Evolutionary conservation across 1,140 invertebrate species (phyloP).

Genomic region (Tyrophagus putrescentiae): DNA sequence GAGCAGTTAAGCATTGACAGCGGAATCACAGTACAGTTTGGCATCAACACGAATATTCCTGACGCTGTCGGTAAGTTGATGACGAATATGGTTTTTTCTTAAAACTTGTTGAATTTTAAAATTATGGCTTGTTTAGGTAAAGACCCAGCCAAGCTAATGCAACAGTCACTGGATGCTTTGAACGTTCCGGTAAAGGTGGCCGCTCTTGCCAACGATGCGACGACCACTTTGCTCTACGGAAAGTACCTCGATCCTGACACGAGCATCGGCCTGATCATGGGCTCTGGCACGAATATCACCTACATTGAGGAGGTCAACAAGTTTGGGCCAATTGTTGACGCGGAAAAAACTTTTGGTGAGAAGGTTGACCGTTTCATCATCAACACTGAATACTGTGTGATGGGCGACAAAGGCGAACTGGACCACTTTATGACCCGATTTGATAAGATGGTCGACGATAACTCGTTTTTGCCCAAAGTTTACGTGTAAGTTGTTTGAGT

Average conservation of each 20-base stretch:
- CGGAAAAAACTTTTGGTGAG: constrained; percentile 29
- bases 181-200: constrained; percentile 52
- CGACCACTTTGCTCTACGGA: constrained; percentile 47
- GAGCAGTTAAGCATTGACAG: constrained; percentile 48
- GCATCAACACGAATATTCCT: constrained; percentile 36
- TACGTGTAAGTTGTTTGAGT: constrained; percentile 26
- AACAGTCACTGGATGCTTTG: constrained; percentile 43
- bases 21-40: background rate
- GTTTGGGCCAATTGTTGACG: constrained; percentile 44
- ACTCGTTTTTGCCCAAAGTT: constrained; percentile 33
- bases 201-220: constrained; percentile 54
- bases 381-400: constrained; percentile 69
- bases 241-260: constrained; percentile 41
- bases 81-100: too few species aligned
- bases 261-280: constrained; percentile 43
- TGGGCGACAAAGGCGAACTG: constrained; percentile 59
- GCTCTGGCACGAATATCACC: constrained; percentile 62
- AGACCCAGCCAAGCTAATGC: constrained; percentile 51
- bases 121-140: too few species aligned
- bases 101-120: too few species aligned
- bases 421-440: constrained; percentile 58
- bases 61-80: too few species aligned
- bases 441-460: constrained; percentile 43
- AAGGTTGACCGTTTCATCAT: constrained; percentile 46
- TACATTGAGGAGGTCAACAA: constrained; percentile 54